Percentiles rank a stretch among this genome's conserved stretches.
Evolutionary conservation across 2,888 invertebrate genomes (phyloP).

Genomic region (Synergus japonicus): DNA sequence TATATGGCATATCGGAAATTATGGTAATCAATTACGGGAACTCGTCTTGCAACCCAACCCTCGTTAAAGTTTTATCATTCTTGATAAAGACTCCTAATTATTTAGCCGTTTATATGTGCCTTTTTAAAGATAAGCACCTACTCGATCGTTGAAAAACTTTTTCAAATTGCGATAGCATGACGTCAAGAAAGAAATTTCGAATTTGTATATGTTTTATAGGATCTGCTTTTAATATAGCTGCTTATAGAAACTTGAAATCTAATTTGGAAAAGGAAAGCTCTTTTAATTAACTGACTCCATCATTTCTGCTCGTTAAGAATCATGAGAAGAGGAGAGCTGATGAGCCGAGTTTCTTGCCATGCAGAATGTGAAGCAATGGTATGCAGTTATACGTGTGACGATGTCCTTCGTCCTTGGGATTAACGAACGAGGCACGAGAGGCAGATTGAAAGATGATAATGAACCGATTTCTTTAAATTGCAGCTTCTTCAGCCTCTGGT

Average conservation of each 20-base stretch:
- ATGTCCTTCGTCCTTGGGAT: slow-evolving; percentile 32
- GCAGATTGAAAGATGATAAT: slow-evolving; percentile 38
- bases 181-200: neutral
- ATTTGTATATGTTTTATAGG: neutral
- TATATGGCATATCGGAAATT: neutral
- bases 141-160: too few relatives aligned
- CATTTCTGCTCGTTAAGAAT: slow-evolving; percentile 33
- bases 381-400: slow-evolving; percentile 39
- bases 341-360: slow-evolving; percentile 37
- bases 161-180: neutral
- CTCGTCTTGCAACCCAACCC: neutral
- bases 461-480: slow-evolving; percentile 40
- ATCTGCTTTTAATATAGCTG: neutral
- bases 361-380: slow-evolving; percentile 38
- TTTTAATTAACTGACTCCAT: slow-evolving; percentile 35
- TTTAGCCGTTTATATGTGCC: slow-evolving; percentile 14
- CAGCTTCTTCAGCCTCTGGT: slow-evolving; percentile 8
- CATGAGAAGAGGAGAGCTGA: slow-evolving; percentile 16
- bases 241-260: neutral
- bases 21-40: slow-evolving; percentile 20
- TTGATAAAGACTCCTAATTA: slow-evolving; percentile 33
- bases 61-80: slow-evolving; percentile 8
- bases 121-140: neutral
- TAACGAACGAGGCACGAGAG: slow-evolving; percentile 39
- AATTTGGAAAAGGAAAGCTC: slow-evolving; percentile 20